These are phyloP conservation scores for Stomatorhinus ivindoensis DNA, from an alignment of 2,113 vertebrate species.

Conservation along the genomic window DNA sequence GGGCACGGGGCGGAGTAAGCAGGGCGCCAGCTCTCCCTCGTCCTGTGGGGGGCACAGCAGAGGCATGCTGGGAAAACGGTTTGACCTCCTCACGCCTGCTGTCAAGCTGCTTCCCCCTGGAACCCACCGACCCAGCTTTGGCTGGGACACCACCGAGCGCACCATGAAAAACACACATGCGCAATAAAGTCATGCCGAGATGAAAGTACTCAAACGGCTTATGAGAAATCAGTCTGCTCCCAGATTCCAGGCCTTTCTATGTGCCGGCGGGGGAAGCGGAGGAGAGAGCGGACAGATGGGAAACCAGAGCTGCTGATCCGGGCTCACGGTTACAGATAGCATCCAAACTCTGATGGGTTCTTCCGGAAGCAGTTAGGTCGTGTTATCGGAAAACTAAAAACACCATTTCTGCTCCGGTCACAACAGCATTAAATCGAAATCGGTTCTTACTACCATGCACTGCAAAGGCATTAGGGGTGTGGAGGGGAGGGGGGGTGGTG, in stretches of 20 bases:
- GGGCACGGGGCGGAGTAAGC: neutral
- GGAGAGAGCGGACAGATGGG: neutral
- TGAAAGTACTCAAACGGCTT: neutral
- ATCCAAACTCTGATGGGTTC: neutral
- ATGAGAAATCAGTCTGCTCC: neutral
- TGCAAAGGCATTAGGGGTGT: neutral
- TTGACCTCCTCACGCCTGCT: neutral
- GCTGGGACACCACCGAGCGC: neutral
- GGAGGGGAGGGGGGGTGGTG: neutral
- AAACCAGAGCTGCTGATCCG: neutral
- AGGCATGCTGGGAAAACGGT: neutral
- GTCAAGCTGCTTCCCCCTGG: neutral
- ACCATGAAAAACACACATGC: neutral
- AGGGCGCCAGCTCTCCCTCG: conserved; percentile 9
- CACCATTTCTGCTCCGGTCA: neutral
- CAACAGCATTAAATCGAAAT: neutral
- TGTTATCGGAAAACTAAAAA: neutral
- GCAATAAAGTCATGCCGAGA: conserved; percentile 2
- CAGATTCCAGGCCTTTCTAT: neutral
- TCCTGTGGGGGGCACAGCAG: neutral
- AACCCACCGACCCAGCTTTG: neutral
- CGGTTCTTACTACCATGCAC: neutral
- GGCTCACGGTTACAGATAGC: neutral
- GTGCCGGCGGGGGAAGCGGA: neutral
- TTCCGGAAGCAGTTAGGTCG: neutral